Base-by-base conservation (phyloP, 2,797 vertebrate species). In the Clarias laeviceps region DNA sequence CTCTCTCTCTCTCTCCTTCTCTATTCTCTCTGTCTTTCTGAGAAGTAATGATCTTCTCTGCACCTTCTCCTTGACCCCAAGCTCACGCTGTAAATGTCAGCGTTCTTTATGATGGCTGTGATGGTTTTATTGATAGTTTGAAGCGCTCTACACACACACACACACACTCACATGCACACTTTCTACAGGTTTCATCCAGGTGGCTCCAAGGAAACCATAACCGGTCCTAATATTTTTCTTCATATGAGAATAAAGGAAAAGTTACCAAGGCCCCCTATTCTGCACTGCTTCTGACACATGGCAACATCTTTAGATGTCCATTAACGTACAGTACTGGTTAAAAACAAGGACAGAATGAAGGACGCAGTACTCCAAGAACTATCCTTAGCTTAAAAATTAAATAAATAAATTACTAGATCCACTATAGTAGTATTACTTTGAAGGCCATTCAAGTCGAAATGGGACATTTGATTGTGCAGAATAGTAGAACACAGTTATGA, bases 91-190 rank as follows among this genome's bases (percentile, higher is more conserved):
- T 95, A 94, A 94, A 95, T 95, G 93, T 93, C 94, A 94, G 83
- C 90, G 89, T 92, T 92, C 91, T 95, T 94, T 94, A 94, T 93
- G 90, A 94, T 90, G 89, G 87, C 89, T 90, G 91, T 93, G 93
- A 94, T 94, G 92, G 93, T 87, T 94, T 93, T 94, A 94, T 93
- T 92, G 93, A 94, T 93, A 91, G 93, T 90, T 92, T 91, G 92
- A 82, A 92, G 87, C 57, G 57, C 54, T 73, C 66, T 57, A 70
- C 37, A 65, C 72, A 76, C 56, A 84, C 77, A 87, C 64, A 82
- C 83, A 87, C 59, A 34, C 65, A 86, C n/a, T n/a, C 37, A 85
- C 50, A 62, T 74, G 74, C 68, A 76, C 82, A 5, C 5, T 27
- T 50, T 73, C 29, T 34, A 20, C 32, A 37, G 5, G 34, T 54